A percentile compares a stretch with the other conserved stretches of the same genome.
Conservation (phyloP, 2,888 invertebrate species). For the Brenthis ino region DNA sequence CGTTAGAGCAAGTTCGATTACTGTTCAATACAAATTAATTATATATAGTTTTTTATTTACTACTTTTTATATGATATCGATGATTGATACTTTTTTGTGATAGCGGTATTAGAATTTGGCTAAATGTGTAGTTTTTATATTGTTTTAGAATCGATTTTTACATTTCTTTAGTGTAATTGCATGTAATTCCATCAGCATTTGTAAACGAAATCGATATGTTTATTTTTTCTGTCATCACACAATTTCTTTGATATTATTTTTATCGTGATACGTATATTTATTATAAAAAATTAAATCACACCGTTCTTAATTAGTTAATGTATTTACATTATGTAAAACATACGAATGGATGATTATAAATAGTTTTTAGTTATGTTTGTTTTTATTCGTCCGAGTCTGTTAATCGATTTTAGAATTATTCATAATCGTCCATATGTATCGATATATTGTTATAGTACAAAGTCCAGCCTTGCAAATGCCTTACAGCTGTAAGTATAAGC, state of each 20-base stretch:
- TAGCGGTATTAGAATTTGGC: too few species aligned
- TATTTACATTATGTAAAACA: neutral
- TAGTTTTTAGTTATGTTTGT: neutral
- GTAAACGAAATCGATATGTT: too few species aligned
- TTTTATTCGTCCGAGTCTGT: neutral
- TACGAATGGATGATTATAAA: slow-evolving; percentile 8
- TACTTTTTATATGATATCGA: too few species aligned
- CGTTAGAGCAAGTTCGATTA: neutral
- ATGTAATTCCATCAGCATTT: too few species aligned
- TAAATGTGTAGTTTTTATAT: too few species aligned
- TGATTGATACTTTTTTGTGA: too few species aligned
- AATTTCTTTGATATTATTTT: too few species aligned
- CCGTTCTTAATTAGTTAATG: slow-evolving; percentile 3
- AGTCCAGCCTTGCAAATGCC: slow-evolving; percentile 53
- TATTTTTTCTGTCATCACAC: too few species aligned
- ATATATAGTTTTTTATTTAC: too few species aligned
- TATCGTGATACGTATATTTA: neutral
- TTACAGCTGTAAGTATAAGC: slow-evolving; percentile 50
- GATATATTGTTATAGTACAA: slow-evolving; percentile 41
- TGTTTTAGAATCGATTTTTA: too few species aligned
- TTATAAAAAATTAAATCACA: neutral
- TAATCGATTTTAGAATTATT: slow-evolving; percentile 6
- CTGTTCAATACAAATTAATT: too few species aligned
- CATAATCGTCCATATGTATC: slow-evolving; percentile 8
- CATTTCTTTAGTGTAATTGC: too few species aligned